Base-by-base conservation (phyloP, 2,113 vertebrate species). In the Gobiocypris rarus region DNA sequence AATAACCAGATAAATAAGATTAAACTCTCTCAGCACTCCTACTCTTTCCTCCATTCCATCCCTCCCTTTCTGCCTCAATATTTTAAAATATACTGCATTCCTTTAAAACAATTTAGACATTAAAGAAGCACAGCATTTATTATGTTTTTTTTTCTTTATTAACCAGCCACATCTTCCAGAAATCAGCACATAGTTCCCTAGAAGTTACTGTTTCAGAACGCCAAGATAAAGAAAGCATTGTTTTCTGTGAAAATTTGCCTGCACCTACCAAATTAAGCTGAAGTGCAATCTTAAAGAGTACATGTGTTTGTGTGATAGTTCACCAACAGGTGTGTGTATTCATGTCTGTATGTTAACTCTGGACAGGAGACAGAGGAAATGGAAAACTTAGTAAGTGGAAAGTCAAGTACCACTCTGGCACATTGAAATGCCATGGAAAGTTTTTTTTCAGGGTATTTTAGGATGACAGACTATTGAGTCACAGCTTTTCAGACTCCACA, bases 381-480 rank as follows among this genome's bases (percentile, higher is more conserved):
- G 43, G 38, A 45, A 74, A 54, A 67, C 59, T 69, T 54, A 26
- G 28, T 41, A 38, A 45, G 75, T 92, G 86, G 73, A 91, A 93
- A 93, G 87, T 90, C 75, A 88, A 90, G 92, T 88, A 91, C 88
- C 84, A 41, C 52, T 81, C 75, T n/a, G 75, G 86, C 91, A 92
- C 92, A 89, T 91, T 91, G 86, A 93, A 92, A 83, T 86, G 50
- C 87, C 84, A 89, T 56, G 82, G 77, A 87, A 85, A 88, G 82
- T 84, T 90, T 92, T 89, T 90, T 90, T 83, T 22, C 71, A 87
- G 63, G 83, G 81, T 89, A 71, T 85, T 92, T 93, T 90, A 87
- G 82, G 86, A 87, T 50, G 22, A 45, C 45, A 69, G 81, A 76
- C 41, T 50, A 45, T 28, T 38, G 48, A 82, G 54, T 24, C 56